Base-by-base conservation (phyloP, 2,113 vertebrate species). In the Tachuris rubrigastra region DNA sequence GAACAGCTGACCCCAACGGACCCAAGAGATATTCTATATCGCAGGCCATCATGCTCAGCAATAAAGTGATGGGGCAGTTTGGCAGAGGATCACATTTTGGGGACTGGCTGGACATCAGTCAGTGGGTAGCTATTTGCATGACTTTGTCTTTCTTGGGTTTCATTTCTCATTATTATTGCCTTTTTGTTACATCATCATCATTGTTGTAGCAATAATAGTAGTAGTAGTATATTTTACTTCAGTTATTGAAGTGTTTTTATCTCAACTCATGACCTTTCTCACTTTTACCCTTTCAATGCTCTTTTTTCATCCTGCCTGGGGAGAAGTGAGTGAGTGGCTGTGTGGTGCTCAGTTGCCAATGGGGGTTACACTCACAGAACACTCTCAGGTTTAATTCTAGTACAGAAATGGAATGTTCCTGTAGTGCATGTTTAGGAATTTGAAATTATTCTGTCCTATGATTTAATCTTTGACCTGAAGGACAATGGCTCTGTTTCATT, bases 281-380 rank as follows among this genome's bases (percentile, higher is more conserved):
- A 24, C 22, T 84, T 49, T 84, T 63, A 35, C 15, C 19, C 8
- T 49, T 71, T 39, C 9, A 6, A 20, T 65, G 56, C 15, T 50
- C 30, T 39, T 69, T 53, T 20, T 35, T 14, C 24, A 47, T n/a
- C 20, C 13, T 41, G 10, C 14, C 39, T 23, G 21, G 3, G 28
- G 10, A 23, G 6, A 30, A 50, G 15, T 30, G 15, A 84, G 12
- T 2, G 0, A 84, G 15, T 0, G 1, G 4, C 10, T 65, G 7
- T 21, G 22, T 58, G 27, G 31, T 42, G 19, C 13, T 50, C 24
- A 37, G 55, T 13, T 49, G 31, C 6, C 8, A 21, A 8, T 25
- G 63, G 18, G 49, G 16, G 22, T 62, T 72, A 50, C 50, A 65
- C 5, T 33, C 1, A 31, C 35, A 42, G 22, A 44, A 14, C 5